phyloP scores from a whole-genome alignment of 1,140 invertebrate species.

The Drosophila tsacasi region DNA sequence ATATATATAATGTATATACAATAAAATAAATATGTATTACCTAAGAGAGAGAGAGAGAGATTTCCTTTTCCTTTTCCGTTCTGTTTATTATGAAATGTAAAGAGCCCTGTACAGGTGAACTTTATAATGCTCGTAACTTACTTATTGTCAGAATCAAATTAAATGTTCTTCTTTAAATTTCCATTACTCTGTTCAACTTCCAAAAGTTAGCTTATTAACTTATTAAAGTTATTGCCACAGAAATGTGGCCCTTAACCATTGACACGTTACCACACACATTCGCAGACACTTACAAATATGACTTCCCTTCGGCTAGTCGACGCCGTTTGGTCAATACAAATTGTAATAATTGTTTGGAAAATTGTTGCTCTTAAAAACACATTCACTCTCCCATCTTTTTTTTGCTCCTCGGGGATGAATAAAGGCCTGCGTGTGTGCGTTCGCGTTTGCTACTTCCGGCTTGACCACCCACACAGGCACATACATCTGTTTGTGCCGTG shows the following conservation, averaged over 20 bases:
- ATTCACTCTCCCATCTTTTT: conserved; percentile 26
- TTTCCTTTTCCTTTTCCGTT: background rate
- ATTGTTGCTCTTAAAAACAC: conserved; percentile 77
- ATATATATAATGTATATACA: no score
- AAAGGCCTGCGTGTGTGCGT: conserved; percentile 35
- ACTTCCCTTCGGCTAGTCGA: conserved; percentile 34
- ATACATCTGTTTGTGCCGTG: background rate
- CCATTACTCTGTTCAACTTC: background rate
- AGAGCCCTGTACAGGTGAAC: background rate
- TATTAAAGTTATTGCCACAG: background rate
- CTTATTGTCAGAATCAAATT: background rate
- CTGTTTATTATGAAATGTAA: background rate
- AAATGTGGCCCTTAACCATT: conserved; percentile 29
- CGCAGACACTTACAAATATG: conserved; percentile 9
- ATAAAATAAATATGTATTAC: no score
- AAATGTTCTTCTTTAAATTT: background rate
- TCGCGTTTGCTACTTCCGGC: conserved; percentile 66
- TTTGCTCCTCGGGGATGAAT: conserved; percentile 50
- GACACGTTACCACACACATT: conserved; percentile 20
- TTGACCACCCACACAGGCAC: conserved; percentile 24
- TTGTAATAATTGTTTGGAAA: conserved; percentile 81
- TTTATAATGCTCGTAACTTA: background rate
- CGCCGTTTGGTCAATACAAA: conserved; percentile 62
- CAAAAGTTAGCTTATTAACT: no score
- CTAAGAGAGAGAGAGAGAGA: background rate